Base-by-base conservation (phyloP, 2,888 invertebrate species). In the Heterodera filipjevi region DNA sequence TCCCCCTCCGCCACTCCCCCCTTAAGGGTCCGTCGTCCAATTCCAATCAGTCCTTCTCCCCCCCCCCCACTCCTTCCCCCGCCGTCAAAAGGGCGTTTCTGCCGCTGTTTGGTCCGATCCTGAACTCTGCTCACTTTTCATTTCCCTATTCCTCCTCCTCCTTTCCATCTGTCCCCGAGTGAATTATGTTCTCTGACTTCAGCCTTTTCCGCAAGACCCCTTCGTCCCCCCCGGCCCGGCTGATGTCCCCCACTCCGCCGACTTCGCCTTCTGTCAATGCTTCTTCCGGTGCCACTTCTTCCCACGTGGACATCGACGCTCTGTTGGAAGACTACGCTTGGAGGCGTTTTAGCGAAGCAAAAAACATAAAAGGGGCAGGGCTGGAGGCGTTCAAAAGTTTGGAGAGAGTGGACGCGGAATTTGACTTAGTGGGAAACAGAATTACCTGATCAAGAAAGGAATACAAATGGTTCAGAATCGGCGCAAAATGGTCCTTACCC, bases 261-360 rank as follows among this genome's bases (percentile, higher is more conserved):
- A 49, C 73, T 44, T 39, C 39, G 39, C 44, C 59, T 35, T 30
- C 27, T 10, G 74, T 33, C 35, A 33, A 66, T 64, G 49, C 49
- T 72, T 49, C 77, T 30, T 32, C 77, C 53, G 76, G 76, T 22
- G 80, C 44, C 46, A 59, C 66, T 44, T 80, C 82, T 27, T 76
- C 76, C n/a, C 88, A 88, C 82, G 84, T 89, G 53, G 89, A 89
- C 76, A 83, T 89, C 3, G 88, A 89, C 75, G 80, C 82, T 32
- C 75, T 89, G 39, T 82, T 89, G 33, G 89, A 89, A 76, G 87
- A 89, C 73, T 89, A 88, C 81, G 88, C 88, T 8, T 89, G 89
- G 89, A 77, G 81, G 32, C 83, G 85, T 35, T 89, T 89, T 80
- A 82, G 81, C 73, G 89, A 89, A 74, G 70, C 87, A 19, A 81